Percentiles rank a stretch among this genome's conserved stretches.
These are phyloP conservation scores for Tragelaphus buxtoni DNA, from an alignment of 2,113 vertebrate genomes.

Conservation along the genomic window DNA sequence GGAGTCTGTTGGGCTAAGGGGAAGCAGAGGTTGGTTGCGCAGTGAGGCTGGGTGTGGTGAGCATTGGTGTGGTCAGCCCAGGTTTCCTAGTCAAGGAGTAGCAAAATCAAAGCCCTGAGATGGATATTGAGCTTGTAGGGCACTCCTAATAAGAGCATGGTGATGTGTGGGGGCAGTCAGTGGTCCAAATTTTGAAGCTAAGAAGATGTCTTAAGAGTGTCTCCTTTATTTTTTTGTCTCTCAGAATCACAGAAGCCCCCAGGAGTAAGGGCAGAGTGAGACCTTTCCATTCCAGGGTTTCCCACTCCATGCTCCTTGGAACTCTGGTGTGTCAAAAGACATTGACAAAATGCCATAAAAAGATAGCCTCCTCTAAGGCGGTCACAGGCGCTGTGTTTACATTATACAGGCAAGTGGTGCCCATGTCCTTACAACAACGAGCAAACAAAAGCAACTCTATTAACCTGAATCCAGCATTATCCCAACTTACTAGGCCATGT, in stretches of 20 bases:
- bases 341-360: no score
- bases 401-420: background rate
- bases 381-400: background rate
- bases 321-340: background rate
- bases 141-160: background rate
- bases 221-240: background rate
- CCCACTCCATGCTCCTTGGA: background rate
- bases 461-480: background rate
- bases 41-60: background rate
- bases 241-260: background rate
- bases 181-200: background rate
- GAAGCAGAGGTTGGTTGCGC: fast-evolving
- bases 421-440: background rate
- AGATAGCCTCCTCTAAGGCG: background rate
- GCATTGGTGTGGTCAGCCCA: background rate
- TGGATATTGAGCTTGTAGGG: fast-evolving
- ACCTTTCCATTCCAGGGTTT: background rate
- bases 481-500: background rate
- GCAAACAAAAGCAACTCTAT: background rate
- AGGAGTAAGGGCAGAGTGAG: background rate
- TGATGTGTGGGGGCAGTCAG: background rate
- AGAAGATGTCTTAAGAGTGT: background rate
- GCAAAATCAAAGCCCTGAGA: background rate
- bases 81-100: background rate
- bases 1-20: background rate